Evolutionary conservation across 2,888 invertebrate genomes (phyloP), one percentile per base, ranked within the genome.

Genomic region (Melieria picta): DNA sequence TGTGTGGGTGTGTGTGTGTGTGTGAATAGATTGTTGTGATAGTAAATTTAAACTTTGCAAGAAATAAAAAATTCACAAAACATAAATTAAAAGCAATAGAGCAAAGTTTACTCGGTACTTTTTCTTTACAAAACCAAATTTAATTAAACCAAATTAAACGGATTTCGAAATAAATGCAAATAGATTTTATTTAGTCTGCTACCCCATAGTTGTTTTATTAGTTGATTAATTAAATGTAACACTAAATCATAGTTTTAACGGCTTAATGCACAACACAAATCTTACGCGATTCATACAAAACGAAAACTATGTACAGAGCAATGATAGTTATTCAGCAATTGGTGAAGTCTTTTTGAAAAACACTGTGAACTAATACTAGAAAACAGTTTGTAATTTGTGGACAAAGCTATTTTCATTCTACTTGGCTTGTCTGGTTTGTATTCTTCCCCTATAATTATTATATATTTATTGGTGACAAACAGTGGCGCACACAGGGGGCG

Each of bases 121-220:
- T 71, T 60, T 75, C 72, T 72, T 71, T 63, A 77, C 72, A 66
- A 66, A 73, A 76, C 73, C 71, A 46, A 71, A 79, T 73, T 71
- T 57, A 75, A 65, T 16, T 45, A 43, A 76, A 76, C 57, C 63
- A 69, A 76, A 72, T 52, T 66, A 73, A 73, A 74, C 73, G 77
- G 75, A 78, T 75, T 79, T 81, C 78, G 82, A 80, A 80, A 77
- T 74, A 52, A 65, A 66, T 47, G 2, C 7, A 66, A 47, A 58
- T 45, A 2, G 13, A 42, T 80, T 79, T 72, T 77, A 74, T 87
- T 86, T 87, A 87, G 86, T 86, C 87, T 86, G 86, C 87, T 86
- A 86, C 87, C 86, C 86, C 86, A 84, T 79, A 82, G 52, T 69
- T 63, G 46, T 30, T 30, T 30, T 30, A 30, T 30, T 30, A 30